These are phyloP conservation scores for Myopa tessellatipennis DNA, from an alignment of 2,888 invertebrate genomes.

Conservation along the genomic window DNA sequence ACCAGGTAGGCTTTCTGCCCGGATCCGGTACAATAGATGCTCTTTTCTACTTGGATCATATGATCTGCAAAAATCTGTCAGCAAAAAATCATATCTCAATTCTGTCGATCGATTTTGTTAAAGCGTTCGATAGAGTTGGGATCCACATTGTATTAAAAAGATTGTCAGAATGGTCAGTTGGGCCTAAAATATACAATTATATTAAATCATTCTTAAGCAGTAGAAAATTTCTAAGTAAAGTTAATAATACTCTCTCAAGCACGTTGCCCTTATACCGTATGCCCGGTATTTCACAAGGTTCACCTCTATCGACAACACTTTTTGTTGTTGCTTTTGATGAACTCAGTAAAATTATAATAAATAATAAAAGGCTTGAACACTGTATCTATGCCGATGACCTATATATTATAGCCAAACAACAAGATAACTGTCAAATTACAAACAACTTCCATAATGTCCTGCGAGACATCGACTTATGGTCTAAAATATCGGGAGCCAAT, in stretches of 20 bases:
- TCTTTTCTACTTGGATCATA: too few relatives aligned
- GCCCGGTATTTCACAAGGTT: constrained; percentile 19
- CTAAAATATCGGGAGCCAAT: constrained; percentile 24
- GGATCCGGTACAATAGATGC: too few relatives aligned
- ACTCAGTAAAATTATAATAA: too few relatives aligned
- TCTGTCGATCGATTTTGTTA: constrained; percentile 25
- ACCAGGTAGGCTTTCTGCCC: too few relatives aligned
- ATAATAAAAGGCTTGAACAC: too few relatives aligned
- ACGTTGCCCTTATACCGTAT: too few relatives aligned
- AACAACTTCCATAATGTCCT: background rate
- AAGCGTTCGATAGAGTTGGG: constrained; percentile 27
- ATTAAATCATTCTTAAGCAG: background rate
- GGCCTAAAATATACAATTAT: constrained; percentile 16
- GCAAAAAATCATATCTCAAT: too few relatives aligned
- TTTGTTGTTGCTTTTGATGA: constrained; percentile 22
- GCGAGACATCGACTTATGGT: constrained; percentile 34
- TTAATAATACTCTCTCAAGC: background rate
- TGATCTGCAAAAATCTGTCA: too few relatives aligned
- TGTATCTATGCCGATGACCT: too few relatives aligned
- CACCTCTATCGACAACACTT: constrained; percentile 1
- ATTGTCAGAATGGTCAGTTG: constrained; percentile 16
- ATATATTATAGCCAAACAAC: too few relatives aligned
- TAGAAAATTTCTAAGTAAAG: background rate
- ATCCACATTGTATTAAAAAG: constrained; percentile 18
- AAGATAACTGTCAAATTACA: too few relatives aligned